Conservation (phyloP, 53 echinoderm and acorn worm species). For the Stichopus horrens region DNA sequence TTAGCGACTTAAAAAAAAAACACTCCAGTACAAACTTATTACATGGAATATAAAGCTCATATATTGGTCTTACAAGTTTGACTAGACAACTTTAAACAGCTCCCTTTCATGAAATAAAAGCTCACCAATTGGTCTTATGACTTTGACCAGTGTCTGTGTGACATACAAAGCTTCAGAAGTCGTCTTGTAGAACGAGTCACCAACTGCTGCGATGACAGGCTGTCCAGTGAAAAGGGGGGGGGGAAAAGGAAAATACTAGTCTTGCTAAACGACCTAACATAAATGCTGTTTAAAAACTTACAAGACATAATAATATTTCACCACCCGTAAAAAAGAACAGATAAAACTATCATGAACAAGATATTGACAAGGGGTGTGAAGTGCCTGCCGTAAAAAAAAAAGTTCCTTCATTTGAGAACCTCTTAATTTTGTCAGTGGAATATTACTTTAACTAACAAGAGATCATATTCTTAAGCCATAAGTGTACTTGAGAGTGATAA, state of each 20-base stretch:
- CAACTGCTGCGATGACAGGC: constrained; percentile 91
- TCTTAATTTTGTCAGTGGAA: not conserved
- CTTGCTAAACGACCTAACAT: not conserved
- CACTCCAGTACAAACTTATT: no score
- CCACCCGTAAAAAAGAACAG: not conserved
- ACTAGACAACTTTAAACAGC: no score
- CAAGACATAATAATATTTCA: not conserved
- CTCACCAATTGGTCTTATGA: constrained; percentile 92
- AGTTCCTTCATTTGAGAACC: not conserved
- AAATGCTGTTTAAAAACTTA: not conserved
- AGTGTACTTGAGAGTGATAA: no score
- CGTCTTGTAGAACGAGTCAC: constrained; percentile 97
- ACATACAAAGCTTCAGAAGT: constrained; percentile 95
- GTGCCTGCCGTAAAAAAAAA: not conserved
- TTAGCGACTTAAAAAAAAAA: no score
- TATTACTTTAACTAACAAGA: no score
- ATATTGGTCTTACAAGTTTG: no score
- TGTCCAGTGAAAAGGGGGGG: constrained; percentile 17
- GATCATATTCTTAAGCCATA: no score
- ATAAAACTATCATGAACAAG: not conserved
- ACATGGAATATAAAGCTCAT: no score
- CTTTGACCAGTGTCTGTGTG: constrained; percentile 94
- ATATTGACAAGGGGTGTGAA: no score
- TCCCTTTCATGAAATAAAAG: no score
- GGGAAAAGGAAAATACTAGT: not conserved